Conservation (phyloP, 2,888 invertebrate species). For the Hyposoter dolosus region DNA sequence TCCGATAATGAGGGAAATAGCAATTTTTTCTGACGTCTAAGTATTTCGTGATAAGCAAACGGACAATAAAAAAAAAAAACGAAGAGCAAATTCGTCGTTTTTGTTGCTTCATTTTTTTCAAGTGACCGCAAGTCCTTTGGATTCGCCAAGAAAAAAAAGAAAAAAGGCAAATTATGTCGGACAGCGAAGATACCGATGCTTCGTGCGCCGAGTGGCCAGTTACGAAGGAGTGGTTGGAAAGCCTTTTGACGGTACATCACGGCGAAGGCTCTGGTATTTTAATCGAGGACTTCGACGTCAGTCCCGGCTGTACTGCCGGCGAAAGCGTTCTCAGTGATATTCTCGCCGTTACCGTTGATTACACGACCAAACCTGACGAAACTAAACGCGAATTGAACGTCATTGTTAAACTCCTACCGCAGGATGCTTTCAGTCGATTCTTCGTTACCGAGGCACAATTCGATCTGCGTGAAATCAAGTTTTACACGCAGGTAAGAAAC, state of each 20-base stretch:
- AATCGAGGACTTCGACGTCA: conserved; percentile 86
- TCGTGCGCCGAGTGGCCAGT: conserved; percentile 85
- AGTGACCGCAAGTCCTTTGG: not conserved
- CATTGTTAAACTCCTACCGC: conserved; percentile 91
- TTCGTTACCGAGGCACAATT: conserved; percentile 94
- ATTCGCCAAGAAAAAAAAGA: not conserved
- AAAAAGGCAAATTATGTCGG: conserved; percentile 83
- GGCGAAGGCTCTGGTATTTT: conserved; percentile 79
- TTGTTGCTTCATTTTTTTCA: not conserved
- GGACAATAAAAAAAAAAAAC: not conserved
- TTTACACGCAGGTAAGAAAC: conserved; percentile 90
- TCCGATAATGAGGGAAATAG: conserved; percentile 9
- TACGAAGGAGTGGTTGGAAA: conserved; percentile 87
- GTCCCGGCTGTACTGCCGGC: conserved; percentile 88
- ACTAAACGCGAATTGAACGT: conserved; percentile 85
- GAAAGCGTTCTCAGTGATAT: conserved; percentile 92
- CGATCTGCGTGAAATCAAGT: conserved; percentile 92
- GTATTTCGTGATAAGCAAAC: not conserved
- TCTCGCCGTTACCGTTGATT: conserved; percentile 90
- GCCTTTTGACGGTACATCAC: conserved; percentile 86
- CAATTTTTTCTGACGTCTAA: conserved; percentile 4
- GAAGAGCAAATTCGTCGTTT: not conserved
- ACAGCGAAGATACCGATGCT: conserved; percentile 86
- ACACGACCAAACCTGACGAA: conserved; percentile 85
- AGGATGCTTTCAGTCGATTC: conserved; percentile 92